Conservation (phyloP, 2,797 vertebrate genomes). For the Simalia tracyae region DNA sequence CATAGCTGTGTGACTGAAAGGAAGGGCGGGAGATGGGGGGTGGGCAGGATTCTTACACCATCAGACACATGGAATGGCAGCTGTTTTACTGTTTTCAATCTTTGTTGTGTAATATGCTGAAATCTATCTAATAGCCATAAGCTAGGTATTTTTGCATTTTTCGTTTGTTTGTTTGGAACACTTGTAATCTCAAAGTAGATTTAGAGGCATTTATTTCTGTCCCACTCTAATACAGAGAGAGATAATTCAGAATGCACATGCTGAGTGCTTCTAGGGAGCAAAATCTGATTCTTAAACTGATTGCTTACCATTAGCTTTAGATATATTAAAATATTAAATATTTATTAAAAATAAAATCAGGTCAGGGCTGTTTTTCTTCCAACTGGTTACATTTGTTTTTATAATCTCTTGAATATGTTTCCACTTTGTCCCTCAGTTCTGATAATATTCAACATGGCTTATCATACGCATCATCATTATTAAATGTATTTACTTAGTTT, state of each 20-base stretch:
- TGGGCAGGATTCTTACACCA: constrained; percentile 20
- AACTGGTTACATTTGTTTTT: constrained; percentile 40
- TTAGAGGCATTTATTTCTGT: constrained; percentile 59
- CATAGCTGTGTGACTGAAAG: neutral
- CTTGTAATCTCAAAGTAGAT: constrained; percentile 64
- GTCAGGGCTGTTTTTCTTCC: constrained; percentile 48
- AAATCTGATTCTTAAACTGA: constrained; percentile 62
- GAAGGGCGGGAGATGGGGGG: constrained; percentile 3
- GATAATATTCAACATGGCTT: neutral
- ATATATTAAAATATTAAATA: neutral
- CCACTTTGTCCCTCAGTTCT: neutral
- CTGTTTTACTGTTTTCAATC: constrained; percentile 48
- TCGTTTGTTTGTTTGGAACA: constrained; percentile 44
- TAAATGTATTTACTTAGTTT: neutral
- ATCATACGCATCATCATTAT: neutral
- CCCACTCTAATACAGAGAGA: constrained; percentile 54
- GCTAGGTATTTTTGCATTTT: constrained; percentile 42
- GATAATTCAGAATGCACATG: constrained; percentile 59
- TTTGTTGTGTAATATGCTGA: constrained; percentile 53
- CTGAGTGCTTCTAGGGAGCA: constrained; percentile 60
- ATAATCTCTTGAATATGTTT: neutral
- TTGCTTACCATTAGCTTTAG: constrained; percentile 57
- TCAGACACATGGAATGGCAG: constrained; percentile 30
- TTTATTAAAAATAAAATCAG: constrained; percentile 31
- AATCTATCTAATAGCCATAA: constrained; percentile 58